Conservation (phyloP, 2,888 invertebrate species). For the Galeopsomyia nigrocyanea region DNA sequence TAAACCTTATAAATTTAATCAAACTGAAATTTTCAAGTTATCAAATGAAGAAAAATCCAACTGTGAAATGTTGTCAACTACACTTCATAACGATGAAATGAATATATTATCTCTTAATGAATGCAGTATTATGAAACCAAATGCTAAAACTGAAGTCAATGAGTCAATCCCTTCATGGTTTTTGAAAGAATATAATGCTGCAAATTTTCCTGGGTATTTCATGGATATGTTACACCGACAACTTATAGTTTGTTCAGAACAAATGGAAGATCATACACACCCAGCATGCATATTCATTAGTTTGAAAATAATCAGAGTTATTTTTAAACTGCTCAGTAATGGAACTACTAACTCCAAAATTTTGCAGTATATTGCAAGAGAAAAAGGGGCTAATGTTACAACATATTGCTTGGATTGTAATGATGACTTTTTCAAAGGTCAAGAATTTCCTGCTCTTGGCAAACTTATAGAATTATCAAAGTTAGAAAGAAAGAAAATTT, state of each 20-base stretch:
- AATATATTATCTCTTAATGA: neutral
- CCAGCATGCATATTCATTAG: slow-evolving; percentile 74
- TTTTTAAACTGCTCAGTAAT: slow-evolving; percentile 69
- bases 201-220: slow-evolving; percentile 76
- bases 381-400: neutral
- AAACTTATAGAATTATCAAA: slow-evolving; percentile 58
- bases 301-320: slow-evolving; percentile 75
- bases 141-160: slow-evolving; percentile 38
- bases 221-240: slow-evolving; percentile 78
- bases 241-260: slow-evolving; percentile 77
- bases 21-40: slow-evolving; percentile 48
- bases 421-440: slow-evolving; percentile 17
- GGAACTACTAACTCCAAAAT: slow-evolving; percentile 43
- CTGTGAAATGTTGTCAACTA: slow-evolving; percentile 12
- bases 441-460: slow-evolving; percentile 61
- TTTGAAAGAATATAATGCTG: slow-evolving; percentile 73
- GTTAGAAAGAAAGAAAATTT: slow-evolving; percentile 60
- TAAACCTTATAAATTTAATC: slow-evolving; percentile 47
- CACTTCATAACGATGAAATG: neutral
- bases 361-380: slow-evolving; percentile 56
- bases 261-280: slow-evolving; percentile 78
- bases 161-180: slow-evolving; percentile 72
- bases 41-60: neutral
- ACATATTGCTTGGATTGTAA: slow-evolving; percentile 20
- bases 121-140: neutral